A percentile compares a stretch with the other conserved stretches of the same genome.
Evolutionary conservation across 1,140 invertebrate species (phyloP).

Genomic region (Drosophila suzukii): DNA sequence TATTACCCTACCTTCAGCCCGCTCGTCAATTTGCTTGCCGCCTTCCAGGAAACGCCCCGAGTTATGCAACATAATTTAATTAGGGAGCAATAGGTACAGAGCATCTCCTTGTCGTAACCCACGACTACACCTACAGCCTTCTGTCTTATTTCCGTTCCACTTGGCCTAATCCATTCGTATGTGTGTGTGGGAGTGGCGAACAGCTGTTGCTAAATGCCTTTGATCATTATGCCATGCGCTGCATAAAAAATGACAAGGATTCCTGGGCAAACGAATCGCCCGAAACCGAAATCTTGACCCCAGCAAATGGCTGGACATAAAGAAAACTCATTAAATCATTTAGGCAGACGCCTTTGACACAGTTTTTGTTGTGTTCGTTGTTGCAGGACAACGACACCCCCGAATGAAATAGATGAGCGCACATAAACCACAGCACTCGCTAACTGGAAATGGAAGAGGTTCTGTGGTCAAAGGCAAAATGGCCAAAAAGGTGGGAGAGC

Average conservation of each 20-base stretch:
- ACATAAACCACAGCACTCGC: conserved; percentile 54
- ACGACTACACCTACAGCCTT: not conserved
- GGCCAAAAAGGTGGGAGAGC: conserved; percentile 10
- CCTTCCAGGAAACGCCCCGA: not conserved
- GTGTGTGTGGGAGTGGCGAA: conserved; percentile 27
- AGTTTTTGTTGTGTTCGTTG: conserved; percentile 20
- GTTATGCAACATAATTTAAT: conserved; percentile 13
- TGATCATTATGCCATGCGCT: conserved; percentile 65
- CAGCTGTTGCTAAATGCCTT: conserved; percentile 69
- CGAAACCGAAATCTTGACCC: conserved; percentile 45
- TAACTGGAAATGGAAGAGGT: conserved; percentile 26
- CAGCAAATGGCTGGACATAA: conserved; percentile 40
- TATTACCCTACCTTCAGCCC: too few species aligned
- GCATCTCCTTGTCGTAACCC: conserved; percentile 12
- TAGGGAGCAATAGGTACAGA: conserved; percentile 4
- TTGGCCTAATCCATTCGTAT: conserved; percentile 22
- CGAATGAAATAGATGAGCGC: conserved; percentile 54
- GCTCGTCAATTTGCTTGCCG: not conserved
- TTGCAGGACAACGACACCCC: not conserved
- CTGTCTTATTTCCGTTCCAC: conserved; percentile 39
- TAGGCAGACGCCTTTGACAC: conserved; percentile 57
- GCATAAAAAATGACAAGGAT: conserved; percentile 53
- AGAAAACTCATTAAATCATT: conserved; percentile 79
- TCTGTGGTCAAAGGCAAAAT: conserved; percentile 27
- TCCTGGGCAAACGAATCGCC: conserved; percentile 29